These are phyloP conservation scores for Tipula helvola DNA, from an alignment of 2,888 invertebrate species.

Conservation along the genomic window DNA sequence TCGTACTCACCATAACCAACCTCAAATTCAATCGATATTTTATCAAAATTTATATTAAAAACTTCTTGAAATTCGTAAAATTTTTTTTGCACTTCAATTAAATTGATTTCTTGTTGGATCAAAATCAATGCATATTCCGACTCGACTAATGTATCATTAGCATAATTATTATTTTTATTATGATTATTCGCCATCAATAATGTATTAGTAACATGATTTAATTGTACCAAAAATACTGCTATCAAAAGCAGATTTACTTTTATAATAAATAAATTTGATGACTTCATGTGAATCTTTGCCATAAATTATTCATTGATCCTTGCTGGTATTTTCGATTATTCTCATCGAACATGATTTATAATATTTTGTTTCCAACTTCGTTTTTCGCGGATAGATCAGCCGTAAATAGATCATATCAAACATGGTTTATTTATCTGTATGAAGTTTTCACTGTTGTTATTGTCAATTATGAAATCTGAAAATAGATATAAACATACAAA, in stretches of 20 bases:
- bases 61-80: constrained; percentile 30
- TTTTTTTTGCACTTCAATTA: constrained; percentile 29
- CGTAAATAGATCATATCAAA: not conserved
- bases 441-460: not conserved
- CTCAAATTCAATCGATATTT: constrained; percentile 30
- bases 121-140: not conserved
- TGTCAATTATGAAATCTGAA: not conserved
- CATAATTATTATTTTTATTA: not conserved
- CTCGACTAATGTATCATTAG: not conserved
- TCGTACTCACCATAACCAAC: constrained; percentile 29
- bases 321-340: not conserved
- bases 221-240: constrained; percentile 6
- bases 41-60: constrained; percentile 29
- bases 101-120: constrained; percentile 13
- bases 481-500: not conserved
- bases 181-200: not conserved
- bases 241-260: constrained; percentile 9
- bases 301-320: not conserved
- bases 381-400: not conserved
- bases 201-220: not conserved
- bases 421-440: not conserved
- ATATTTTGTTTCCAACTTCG: not conserved
- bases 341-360: not conserved
- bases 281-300: constrained; percentile 8
- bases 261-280: constrained; percentile 4